Conservation (phyloP, 2,113 vertebrate genomes). For the Ptychochromis oligacanthus region DNA sequence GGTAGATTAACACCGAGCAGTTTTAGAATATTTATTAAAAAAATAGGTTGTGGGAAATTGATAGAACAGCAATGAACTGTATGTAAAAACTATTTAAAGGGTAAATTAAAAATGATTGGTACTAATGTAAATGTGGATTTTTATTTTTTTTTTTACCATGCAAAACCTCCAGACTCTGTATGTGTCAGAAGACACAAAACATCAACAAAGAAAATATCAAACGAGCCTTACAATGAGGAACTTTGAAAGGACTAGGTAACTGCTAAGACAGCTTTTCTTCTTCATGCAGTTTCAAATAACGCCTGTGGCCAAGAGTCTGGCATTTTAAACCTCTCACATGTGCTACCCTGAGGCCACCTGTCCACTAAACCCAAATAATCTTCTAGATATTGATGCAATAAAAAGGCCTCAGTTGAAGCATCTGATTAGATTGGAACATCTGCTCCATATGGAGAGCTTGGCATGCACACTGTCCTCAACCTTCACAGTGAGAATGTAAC, state of each 20-base stretch:
- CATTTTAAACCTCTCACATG: slow-evolving; percentile 2
- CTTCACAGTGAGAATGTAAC: neutral
- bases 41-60: neutral
- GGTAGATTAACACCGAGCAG: neutral
- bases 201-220: neutral
- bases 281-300: neutral
- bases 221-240: neutral
- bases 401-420: slow-evolving; percentile 45
- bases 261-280: neutral
- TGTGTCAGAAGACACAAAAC: neutral
- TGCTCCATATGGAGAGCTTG: slow-evolving; percentile 32
- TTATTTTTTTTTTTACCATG: too few species aligned
- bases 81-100: too few species aligned
- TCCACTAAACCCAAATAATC: slow-evolving; percentile 54
- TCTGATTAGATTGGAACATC: slow-evolving; percentile 52
- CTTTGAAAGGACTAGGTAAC: neutral
- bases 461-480: neutral
- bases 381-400: slow-evolving; percentile 50
- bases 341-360: slow-evolving; percentile 27
- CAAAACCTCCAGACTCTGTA: accelerated
- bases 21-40: neutral
- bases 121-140: neutral
- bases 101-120: too few species aligned
- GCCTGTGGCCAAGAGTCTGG: neutral
- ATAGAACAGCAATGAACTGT: neutral